Conservation (phyloP, 2,113 vertebrate genomes). For the Centropus bengalensis region DNA sequence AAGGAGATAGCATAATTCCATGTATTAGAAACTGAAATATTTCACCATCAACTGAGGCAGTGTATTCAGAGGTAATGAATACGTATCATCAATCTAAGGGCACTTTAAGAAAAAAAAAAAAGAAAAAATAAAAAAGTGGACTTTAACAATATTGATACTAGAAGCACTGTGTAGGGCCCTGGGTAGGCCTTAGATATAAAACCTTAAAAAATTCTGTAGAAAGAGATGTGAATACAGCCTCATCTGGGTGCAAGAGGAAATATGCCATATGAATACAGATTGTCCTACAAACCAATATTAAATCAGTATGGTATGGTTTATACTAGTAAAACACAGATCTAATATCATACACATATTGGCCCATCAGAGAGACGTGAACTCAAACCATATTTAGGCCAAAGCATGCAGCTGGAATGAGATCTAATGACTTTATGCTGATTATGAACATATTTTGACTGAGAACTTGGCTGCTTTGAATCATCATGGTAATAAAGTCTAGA, state of each 20-base stretch:
- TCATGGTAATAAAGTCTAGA: not conserved
- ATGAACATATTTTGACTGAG: not conserved
- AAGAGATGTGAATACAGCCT: not conserved
- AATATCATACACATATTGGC: not conserved
- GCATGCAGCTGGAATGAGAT: not conserved
- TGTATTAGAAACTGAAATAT: not conserved
- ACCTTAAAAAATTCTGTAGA: not conserved
- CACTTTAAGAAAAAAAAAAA: not conserved
- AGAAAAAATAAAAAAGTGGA: not conserved
- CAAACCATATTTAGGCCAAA: not conserved
- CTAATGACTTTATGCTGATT: not conserved
- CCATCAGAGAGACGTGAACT: not conserved
- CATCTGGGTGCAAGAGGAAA: rapidly evolving
- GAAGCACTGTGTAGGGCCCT: not conserved
- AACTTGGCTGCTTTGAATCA: not conserved
- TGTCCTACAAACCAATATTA: not conserved
- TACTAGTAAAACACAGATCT: not conserved
- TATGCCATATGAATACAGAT: not conserved
- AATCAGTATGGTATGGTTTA: not conserved
- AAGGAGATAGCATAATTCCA: not conserved
- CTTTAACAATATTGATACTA: not conserved
- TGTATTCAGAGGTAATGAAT: not conserved
- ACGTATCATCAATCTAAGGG: not conserved
- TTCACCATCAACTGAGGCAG: not conserved
- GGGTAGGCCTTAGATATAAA: not conserved